These are phyloP conservation scores for Tursiops truncatus DNA, from an alignment of 2,113 vertebrate genomes.

Conservation along the genomic window DNA sequence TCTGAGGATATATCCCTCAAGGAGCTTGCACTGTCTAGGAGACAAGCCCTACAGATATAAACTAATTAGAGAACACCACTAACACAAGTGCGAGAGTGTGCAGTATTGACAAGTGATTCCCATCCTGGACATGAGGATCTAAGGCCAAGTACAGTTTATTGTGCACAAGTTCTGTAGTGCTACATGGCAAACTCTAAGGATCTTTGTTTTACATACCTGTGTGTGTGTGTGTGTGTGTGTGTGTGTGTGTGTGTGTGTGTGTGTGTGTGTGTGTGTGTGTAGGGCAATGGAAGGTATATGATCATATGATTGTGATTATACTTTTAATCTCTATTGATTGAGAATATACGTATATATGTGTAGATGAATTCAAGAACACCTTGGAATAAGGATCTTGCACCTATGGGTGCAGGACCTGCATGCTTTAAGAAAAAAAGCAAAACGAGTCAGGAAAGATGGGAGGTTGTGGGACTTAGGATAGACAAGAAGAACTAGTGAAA, in stretches of 20 bases:
- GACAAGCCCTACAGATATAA: not conserved
- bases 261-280: not conserved
- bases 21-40: not conserved
- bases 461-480: not conserved
- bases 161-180: not conserved
- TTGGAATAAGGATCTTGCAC: not conserved
- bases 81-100: not conserved
- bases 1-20: not conserved
- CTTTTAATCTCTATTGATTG: not conserved
- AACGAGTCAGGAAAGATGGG: not conserved
- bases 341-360: not conserved
- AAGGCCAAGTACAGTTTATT: not conserved
- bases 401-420: not conserved
- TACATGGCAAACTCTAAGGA: too few relatives aligned
- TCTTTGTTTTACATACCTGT: not conserved
- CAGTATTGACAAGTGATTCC: not conserved
- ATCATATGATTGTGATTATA: not conserved
- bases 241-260: not conserved
- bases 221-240: not conserved
- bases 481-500: not conserved
- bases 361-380: not conserved
- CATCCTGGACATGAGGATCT: not conserved
- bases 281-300: accelerated
- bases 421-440: not conserved
- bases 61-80: not conserved